A percentile compares a stretch with the other conserved stretches of the same genome.
These are phyloP conservation scores for Drosophila truncata DNA, from an alignment of 1,140 invertebrate species.

Conservation along the genomic window DNA sequence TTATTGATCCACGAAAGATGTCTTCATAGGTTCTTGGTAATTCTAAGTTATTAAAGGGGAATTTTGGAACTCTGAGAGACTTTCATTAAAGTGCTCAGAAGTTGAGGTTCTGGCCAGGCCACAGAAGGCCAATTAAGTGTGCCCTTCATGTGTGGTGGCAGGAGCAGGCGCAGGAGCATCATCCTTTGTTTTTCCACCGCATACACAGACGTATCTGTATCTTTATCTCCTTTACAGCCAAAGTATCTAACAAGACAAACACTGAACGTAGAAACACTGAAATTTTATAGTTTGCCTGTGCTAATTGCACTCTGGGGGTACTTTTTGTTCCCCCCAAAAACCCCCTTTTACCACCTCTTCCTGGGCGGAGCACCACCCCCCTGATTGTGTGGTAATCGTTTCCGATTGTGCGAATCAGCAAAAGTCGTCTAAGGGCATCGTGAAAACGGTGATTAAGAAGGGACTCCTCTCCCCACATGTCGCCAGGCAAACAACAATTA, in stretches of 20 bases:
- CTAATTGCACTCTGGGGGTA: constrained; percentile 79
- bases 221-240: constrained; percentile 42
- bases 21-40: not conserved
- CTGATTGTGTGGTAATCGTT: constrained; percentile 62
- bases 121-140: constrained; percentile 77
- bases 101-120: constrained; percentile 28
- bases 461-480: not conserved
- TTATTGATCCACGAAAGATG: not conserved
- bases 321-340: constrained; percentile 15
- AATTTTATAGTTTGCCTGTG: constrained; percentile 77
- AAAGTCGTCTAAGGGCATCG: constrained; percentile 62
- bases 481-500: constrained; percentile 5
- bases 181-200: constrained; percentile 36
- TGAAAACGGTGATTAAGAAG: constrained; percentile 74
- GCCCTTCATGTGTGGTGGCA: constrained; percentile 9
- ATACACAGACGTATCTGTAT: constrained; percentile 28
- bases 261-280: constrained; percentile 59
- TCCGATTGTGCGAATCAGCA: constrained; percentile 77
- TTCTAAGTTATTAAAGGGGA: not conserved
- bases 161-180: not conserved
- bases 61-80: constrained; percentile 8
- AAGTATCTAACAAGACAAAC: constrained; percentile 81
- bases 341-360: not conserved
- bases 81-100: constrained; percentile 45
- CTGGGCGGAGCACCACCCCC: constrained; percentile 2